Conservation (phyloP, 2,888 invertebrate genomes). For the Scaptomyza caliginosa region DNA sequence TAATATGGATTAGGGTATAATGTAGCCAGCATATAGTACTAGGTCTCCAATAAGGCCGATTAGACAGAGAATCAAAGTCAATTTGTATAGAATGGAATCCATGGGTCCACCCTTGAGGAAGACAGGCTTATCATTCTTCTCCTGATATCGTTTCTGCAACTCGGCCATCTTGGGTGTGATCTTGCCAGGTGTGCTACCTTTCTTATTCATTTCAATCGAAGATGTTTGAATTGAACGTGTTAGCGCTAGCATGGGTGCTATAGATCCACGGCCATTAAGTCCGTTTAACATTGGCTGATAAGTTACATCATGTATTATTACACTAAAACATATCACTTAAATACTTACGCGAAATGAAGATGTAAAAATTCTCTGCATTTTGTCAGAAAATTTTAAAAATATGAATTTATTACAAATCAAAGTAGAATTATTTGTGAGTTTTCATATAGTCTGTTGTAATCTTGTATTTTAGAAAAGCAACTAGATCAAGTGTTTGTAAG, state of each 20-base stretch:
- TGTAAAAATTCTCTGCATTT: constrained; percentile 54
- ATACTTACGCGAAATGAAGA: constrained; percentile 55
- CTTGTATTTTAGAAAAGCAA: not conserved
- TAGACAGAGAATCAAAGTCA: constrained; percentile 81
- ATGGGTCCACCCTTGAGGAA: constrained; percentile 85
- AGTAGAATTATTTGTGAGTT: constrained; percentile 7
- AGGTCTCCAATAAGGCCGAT: constrained; percentile 74
- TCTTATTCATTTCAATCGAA: constrained; percentile 9
- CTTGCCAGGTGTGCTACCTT: constrained; percentile 35
- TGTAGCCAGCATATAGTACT: constrained; percentile 52
- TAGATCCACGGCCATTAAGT: constrained; percentile 2
- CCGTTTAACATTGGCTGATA: constrained; percentile 45
- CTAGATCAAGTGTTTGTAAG: not conserved
- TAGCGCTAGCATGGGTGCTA: constrained; percentile 1
- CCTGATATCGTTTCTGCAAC: constrained; percentile 80
- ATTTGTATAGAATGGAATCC: constrained; percentile 84
- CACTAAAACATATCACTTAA: not conserved
- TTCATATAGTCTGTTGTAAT: not conserved
- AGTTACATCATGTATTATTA: not conserved
- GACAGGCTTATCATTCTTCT: constrained; percentile 84
- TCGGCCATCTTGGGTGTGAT: constrained; percentile 54
- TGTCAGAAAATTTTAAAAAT: constrained; percentile 14
- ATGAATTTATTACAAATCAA: constrained; percentile 1
- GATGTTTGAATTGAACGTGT: constrained; percentile 32
- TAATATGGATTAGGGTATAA: constrained; percentile 36